Evolutionary conservation across 2,113 vertebrate genomes (phyloP).

Genomic region (Ascaphus truei): DNA sequence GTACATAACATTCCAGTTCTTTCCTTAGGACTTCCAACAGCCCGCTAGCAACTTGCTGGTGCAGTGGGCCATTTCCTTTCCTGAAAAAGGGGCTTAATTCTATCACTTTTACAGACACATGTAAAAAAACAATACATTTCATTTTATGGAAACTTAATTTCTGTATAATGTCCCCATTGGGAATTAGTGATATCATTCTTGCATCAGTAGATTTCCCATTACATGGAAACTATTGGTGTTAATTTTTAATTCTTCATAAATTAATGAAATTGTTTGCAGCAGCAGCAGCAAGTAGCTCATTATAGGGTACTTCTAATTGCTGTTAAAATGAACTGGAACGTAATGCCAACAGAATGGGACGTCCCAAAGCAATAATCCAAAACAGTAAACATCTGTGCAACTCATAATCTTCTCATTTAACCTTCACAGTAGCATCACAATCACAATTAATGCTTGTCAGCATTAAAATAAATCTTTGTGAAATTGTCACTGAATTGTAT

Average conservation of each 20-base stretch:
- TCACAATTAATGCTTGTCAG: constrained; percentile 14
- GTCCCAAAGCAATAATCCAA: constrained; percentile 61
- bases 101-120: too few relatives aligned
- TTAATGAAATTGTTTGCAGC: constrained; percentile 67
- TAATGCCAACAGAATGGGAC: constrained; percentile 53
- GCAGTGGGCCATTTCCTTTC: too few relatives aligned
- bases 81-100: too few relatives aligned
- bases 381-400: constrained; percentile 62
- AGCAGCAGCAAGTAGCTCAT: constrained; percentile 54
- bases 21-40: too few relatives aligned
- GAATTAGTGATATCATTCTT: constrained; percentile 58
- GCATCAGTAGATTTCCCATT: constrained; percentile 67
- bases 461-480: not conserved
- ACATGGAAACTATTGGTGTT: constrained; percentile 66
- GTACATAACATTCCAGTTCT: too few relatives aligned
- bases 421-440: constrained; percentile 40
- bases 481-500: constrained; percentile 3
- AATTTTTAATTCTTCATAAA: constrained; percentile 60
- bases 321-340: constrained; percentile 63
- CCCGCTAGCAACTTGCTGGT: too few relatives aligned
- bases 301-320: constrained; percentile 63
- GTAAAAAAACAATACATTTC: too few relatives aligned
- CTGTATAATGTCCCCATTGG: constrained; percentile 60
- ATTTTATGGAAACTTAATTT: constrained; percentile 48
- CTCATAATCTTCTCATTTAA: constrained; percentile 55